Evolutionary conservation across 2,113 vertebrate species (phyloP).

Genomic region (Pionites leucogaster): DNA sequence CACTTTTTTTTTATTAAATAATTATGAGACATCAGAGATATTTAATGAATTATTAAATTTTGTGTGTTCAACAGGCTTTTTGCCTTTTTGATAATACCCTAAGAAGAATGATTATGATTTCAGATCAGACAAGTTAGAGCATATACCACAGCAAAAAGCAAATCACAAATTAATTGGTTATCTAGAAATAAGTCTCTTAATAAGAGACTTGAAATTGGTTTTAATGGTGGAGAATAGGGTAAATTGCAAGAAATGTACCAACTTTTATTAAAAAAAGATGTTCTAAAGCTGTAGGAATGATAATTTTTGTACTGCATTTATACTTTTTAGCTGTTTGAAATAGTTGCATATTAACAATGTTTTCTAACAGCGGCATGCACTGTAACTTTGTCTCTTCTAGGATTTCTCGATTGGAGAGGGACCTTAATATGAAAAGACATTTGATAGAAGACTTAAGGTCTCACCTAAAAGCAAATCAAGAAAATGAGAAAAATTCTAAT

Average conservation of each 20-base stretch:
- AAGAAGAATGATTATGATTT: neutral
- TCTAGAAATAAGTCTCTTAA: neutral
- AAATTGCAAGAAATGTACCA: neutral
- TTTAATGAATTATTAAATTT: neutral
- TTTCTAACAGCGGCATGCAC: constrained; percentile 2
- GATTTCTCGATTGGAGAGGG: constrained; percentile 80
- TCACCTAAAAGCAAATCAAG: constrained; percentile 85
- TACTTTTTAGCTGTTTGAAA: neutral
- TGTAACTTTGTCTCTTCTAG: constrained; percentile 62
- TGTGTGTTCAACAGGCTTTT: neutral
- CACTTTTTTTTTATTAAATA: neutral
- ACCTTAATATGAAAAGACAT: constrained; percentile 88
- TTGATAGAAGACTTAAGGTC: constrained; percentile 87
- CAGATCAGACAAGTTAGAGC: neutral
- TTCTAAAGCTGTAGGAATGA: neutral
- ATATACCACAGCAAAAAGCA: neutral
- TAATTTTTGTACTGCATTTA: neutral
- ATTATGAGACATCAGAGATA: neutral
- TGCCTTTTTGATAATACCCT: neutral
- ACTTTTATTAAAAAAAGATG: neutral
- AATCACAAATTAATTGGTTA: neutral
- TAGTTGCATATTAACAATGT: neutral
- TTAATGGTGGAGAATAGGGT: neutral
- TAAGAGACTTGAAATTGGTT: neutral
- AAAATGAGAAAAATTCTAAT: constrained; percentile 81